Base-by-base conservation (phyloP, 2,113 vertebrate species). In the Orycteropus afer region DNA sequence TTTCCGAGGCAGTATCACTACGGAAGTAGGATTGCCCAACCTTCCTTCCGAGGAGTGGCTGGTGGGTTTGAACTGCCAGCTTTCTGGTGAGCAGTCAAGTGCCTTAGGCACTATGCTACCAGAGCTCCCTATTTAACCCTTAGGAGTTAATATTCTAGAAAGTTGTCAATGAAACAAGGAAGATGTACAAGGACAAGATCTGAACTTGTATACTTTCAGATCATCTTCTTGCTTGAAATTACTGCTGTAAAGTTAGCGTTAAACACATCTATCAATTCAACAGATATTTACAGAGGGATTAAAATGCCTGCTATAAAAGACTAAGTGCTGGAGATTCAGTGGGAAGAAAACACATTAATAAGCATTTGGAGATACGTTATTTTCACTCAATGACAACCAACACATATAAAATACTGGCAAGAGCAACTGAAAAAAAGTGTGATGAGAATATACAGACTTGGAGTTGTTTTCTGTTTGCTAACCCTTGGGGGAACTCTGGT, bases 101-200 rank as follows among this genome's bases (percentile, higher is more conserved):
- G n/a, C n/a, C n/a, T n/a, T n/a, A n/a, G n/a, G n/a, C n/a, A n/a
- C n/a, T n/a, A n/a, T n/a, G n/a, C n/a, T n/a, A n/a, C n/a, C n/a
- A n/a, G n/a, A n/a, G n/a, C n/a, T n/a, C n/a, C n/a, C n/a, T 82
- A 95, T 96, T 57, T 96, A 90, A 63, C 81, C 92, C 84, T 78
- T 85, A 80, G 85, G 73, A 79, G 83, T 83, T 65, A 20, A 92
- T 6, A 27, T 77, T 91, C 65, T 89, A 45, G n/a, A 74, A 82
- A 69, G 57, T 10, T 93, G 27, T 85, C 25, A 49, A 20, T 49
- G 32, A 65, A 69, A 32, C 10, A 2, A 89, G 29, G 55, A 67
- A 32, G 17, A 78, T n/a, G 8, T 32, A 76, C 65, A 59, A 65
- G 27, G 79, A 79, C 29, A 79, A 85, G 65, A 51, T 32, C 34